These are phyloP conservation scores for Mesodorylaimus sp. DNA, from an alignment of 2,888 invertebrate species.

Conservation along the genomic window DNA sequence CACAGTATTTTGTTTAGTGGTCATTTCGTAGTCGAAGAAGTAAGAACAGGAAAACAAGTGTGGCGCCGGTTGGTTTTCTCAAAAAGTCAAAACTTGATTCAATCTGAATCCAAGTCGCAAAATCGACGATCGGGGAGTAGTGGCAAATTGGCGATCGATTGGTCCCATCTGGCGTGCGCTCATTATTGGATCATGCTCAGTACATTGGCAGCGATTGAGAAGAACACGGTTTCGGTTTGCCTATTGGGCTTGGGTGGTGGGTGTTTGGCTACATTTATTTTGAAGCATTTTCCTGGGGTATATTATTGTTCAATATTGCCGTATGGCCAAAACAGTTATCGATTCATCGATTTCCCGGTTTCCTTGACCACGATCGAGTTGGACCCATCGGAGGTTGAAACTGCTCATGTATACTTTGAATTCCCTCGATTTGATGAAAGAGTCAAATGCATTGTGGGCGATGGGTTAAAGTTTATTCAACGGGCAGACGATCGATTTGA, in stretches of 20 bases:
- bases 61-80: constrained; percentile 66
- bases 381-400: constrained; percentile 59
- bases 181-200: constrained; percentile 21
- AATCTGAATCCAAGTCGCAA: constrained; percentile 51
- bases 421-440: constrained; percentile 35
- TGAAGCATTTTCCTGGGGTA: constrained; percentile 46
- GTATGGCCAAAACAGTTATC: too few species aligned
- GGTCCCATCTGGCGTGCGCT: constrained; percentile 13
- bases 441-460: constrained; percentile 24
- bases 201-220: constrained; percentile 12
- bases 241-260: constrained; percentile 85
- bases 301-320: constrained; percentile 5
- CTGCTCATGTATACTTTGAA: constrained; percentile 66
- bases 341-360: too few species aligned
- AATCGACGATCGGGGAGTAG: neutral
- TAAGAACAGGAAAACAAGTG: too few species aligned
- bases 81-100: constrained; percentile 62
- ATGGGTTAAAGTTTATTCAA: constrained; percentile 16
- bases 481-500: constrained; percentile 36
- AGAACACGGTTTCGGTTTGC: constrained; percentile 1
- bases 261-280: constrained; percentile 62
- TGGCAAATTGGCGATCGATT: constrained; percentile 1
- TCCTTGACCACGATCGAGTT: constrained; percentile 75
- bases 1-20: too few species aligned
- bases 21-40: too few species aligned